Evolutionary conservation across 2,113 vertebrate species (phyloP).

Genomic region (Myotis yumanensis): DNA sequence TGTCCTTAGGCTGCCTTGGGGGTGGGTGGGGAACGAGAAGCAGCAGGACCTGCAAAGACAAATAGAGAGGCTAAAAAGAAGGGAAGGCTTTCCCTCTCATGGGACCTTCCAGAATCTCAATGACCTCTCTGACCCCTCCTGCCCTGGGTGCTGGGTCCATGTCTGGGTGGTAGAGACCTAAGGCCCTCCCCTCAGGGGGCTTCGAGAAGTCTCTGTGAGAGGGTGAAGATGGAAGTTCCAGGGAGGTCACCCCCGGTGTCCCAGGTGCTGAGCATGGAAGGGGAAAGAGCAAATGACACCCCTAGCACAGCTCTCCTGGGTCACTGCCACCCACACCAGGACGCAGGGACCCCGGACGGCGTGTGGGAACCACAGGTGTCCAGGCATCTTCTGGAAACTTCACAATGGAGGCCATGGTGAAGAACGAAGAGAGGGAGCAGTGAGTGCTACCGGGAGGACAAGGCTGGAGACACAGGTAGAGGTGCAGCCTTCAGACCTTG

Average conservation of each 20-base stretch:
- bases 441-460: accelerated
- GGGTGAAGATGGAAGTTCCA: too few relatives aligned
- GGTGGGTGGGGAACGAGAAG: too few relatives aligned
- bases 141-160: not conserved
- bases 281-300: not conserved
- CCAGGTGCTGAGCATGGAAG: not conserved
- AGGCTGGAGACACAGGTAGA: not conserved
- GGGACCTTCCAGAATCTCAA: not conserved
- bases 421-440: not conserved
- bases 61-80: not conserved
- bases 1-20: not conserved
- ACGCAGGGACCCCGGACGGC: accelerated
- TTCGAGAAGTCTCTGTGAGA: not conserved
- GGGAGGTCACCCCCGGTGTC: not conserved
- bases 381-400: not conserved
- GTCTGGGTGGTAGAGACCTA: not conserved
- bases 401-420: not conserved
- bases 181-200: not conserved
- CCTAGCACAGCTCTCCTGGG: not conserved
- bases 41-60: not conserved
- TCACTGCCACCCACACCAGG: accelerated
- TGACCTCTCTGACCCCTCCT: not conserved
- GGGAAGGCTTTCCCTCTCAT: not conserved
- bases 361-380: not conserved
- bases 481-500: not conserved